Evolutionary conservation across 1,140 invertebrate genomes (phyloP), one percentile per base, ranked within the genome.

Genomic region (Drosophila orosa): DNA sequence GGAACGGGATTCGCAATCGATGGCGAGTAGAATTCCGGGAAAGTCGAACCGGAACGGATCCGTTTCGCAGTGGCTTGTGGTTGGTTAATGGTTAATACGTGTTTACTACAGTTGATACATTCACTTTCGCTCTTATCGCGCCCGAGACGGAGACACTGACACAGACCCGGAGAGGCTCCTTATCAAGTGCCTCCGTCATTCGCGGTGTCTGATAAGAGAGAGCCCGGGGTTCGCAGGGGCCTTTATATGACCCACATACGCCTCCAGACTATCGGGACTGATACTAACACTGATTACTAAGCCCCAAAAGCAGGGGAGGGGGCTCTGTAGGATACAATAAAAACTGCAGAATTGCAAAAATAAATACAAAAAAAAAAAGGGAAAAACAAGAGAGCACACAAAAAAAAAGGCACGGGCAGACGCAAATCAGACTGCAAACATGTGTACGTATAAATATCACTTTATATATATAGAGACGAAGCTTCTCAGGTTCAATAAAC

Each of bases 401-500:
- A 35, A 19, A 9, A 37, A 6, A 44, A 31, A 27, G 13, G 27
- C 39, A 35, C 13, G 10, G 8, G 62, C 63, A 69, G 65, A 68
- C 62, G 66, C 37, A 65, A 62, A 66, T 47, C 67, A 71, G 63
- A 71, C 63, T 24, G 58, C 29, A 17, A n/a, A 12, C 25, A 10
- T 37, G 13, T 35, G 37, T 25, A 17, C 58, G 31, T 47, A 56
- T 48, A 57, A 39, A 47, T 33, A 67, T 40, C 42, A 22, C 45
- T 22, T 31, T 29, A 3, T 56, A 50, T 61, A 59, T 65, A 80
- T 85, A 86, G 74, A 62, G 44, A 19, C 10, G 3, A 77, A 52
- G 74, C 68, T 78, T 22, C 48, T 78, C 82, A 75, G 82, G 82
- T 85, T 86, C 82, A 86, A 78, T 75, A 82, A 75, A 81, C 78